phyloP scores from a whole-genome alignment of 2,888 invertebrate genomes.

The Lypha dubia region DNA sequence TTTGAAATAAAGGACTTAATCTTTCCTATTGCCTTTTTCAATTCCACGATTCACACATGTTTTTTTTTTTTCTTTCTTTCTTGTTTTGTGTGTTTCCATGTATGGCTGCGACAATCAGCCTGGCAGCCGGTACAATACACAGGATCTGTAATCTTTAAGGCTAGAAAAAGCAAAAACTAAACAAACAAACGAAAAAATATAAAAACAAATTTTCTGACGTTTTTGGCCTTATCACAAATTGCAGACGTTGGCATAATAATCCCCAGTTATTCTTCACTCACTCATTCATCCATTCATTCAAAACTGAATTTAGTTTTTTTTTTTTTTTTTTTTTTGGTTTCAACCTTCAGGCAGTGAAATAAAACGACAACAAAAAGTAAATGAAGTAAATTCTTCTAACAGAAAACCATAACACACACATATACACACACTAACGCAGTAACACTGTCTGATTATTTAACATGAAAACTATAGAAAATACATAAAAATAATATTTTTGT shows the following conservation, averaged over 20 bases:
- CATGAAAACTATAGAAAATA: conserved; percentile 1
- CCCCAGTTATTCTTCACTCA: conserved; percentile 33
- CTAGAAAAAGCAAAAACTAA: conserved; percentile 34
- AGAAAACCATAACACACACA: conserved; percentile 11
- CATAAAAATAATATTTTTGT: conserved; percentile 38
- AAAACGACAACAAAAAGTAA: conserved; percentile 32
- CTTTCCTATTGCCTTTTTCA: not conserved
- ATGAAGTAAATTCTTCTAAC: conserved; percentile 50
- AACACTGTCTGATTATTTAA: too few species aligned
- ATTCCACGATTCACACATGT: conserved; percentile 20
- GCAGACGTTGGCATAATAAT: conserved; percentile 65
- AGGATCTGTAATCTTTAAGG: conserved; percentile 46
- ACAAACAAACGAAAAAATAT: not conserved
- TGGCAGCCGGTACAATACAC: conserved; percentile 15
- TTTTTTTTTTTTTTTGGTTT: too few species aligned
- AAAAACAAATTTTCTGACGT: not conserved
- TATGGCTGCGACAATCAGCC: not conserved
- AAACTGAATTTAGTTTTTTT: conserved; percentile 39
- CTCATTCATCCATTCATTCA: conserved; percentile 32
- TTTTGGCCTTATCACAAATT: conserved; percentile 65
- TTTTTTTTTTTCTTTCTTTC: not conserved
- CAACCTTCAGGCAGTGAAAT: conserved; percentile 61
- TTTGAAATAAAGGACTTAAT: conserved; percentile 44
- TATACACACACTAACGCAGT: not conserved
- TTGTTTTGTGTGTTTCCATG: not conserved